Percentiles rank a stretch among this genome's conserved stretches.
These are phyloP conservation scores for Chrysolina americana DNA, from an alignment of 2,888 invertebrate species.

Conservation along the genomic window DNA sequence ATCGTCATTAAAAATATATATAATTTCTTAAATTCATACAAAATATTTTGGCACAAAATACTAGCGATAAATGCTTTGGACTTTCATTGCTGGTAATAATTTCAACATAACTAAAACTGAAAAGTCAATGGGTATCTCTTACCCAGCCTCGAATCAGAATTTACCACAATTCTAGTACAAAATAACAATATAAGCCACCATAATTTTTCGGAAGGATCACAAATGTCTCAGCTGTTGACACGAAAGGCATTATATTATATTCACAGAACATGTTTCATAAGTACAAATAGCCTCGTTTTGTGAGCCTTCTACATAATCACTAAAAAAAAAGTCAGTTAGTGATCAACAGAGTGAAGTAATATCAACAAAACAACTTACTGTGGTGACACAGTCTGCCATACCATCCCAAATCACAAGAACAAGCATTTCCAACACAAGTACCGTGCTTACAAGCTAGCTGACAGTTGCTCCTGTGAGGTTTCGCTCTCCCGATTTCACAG, in stretches of 20 bases:
- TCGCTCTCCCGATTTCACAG: slow-evolving; percentile 88
- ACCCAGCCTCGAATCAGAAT: slow-evolving; percentile 23
- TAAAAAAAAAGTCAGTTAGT: slow-evolving; percentile 44
- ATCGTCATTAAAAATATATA: slow-evolving; percentile 39
- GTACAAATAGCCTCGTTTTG: slow-evolving; percentile 7
- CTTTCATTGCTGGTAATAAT: slow-evolving; percentile 37
- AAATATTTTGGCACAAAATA: slow-evolving; percentile 50
- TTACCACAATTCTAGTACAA: slow-evolving; percentile 17
- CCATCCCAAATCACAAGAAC: slow-evolving; percentile 88
- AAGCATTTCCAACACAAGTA: slow-evolving; percentile 79
- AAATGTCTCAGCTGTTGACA: not conserved
- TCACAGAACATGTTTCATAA: slow-evolving; percentile 24
- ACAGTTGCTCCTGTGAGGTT: slow-evolving; percentile 79
- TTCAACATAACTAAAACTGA: slow-evolving; percentile 34
- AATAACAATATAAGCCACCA: slow-evolving; percentile 7
- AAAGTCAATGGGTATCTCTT: slow-evolving; percentile 12
- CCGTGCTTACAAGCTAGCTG: slow-evolving; percentile 85
- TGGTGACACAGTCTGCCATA: slow-evolving; percentile 86
- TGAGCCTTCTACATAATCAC: slow-evolving; percentile 47
- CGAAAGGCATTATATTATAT: slow-evolving; percentile 6
- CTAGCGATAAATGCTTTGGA: slow-evolving; percentile 41
- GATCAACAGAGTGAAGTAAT: slow-evolving; percentile 5
- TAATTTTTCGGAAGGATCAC: slow-evolving; percentile 6
- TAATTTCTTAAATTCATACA: slow-evolving; percentile 47
- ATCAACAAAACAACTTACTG: slow-evolving; percentile 70